phyloP scores from a whole-genome alignment of 2,797 vertebrate species.

The Erpetoichthys calabaricus region DNA sequence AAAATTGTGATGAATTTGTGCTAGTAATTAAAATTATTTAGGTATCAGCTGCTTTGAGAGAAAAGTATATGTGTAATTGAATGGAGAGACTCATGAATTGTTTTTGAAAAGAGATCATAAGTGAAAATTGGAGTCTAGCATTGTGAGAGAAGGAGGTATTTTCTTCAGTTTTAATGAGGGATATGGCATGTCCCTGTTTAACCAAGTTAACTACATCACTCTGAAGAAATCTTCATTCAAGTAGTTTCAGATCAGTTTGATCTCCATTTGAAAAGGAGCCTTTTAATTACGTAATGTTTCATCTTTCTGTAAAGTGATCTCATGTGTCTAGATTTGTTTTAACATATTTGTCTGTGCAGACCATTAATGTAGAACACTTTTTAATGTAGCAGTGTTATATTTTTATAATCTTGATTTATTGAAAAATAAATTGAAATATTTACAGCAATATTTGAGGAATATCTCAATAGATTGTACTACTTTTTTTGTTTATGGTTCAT shows the following conservation, averaged over 20 bases:
- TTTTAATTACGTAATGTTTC: constrained; percentile 35
- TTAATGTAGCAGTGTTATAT: too few species aligned
- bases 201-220: neutral
- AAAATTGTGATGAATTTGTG: too few species aligned
- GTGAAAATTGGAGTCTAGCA: constrained; percentile 15
- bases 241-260: constrained; percentile 1
- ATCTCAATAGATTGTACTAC: too few species aligned
- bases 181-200: constrained; percentile 6
- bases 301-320: constrained; percentile 21
- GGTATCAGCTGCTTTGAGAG: too few species aligned
- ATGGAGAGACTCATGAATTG: too few species aligned
- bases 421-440: too few species aligned
- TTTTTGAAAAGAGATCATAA: constrained; percentile 3
- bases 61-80: too few species aligned
- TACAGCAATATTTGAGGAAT: too few species aligned
- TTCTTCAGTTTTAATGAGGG: constrained; percentile 11
- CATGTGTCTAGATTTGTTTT: neutral
- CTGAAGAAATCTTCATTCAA: constrained; percentile 1
- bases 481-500: too few species aligned
- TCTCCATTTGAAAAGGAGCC: constrained; percentile 30
- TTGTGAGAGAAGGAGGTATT: constrained; percentile 27
- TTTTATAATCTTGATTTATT: too few species aligned
- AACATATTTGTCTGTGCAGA: neutral
- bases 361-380: too few species aligned
- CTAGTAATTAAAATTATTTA: too few species aligned